These are phyloP conservation scores for Polydrusus pterygomalis DNA, from an alignment of 2,888 invertebrate genomes.

Conservation along the genomic window DNA sequence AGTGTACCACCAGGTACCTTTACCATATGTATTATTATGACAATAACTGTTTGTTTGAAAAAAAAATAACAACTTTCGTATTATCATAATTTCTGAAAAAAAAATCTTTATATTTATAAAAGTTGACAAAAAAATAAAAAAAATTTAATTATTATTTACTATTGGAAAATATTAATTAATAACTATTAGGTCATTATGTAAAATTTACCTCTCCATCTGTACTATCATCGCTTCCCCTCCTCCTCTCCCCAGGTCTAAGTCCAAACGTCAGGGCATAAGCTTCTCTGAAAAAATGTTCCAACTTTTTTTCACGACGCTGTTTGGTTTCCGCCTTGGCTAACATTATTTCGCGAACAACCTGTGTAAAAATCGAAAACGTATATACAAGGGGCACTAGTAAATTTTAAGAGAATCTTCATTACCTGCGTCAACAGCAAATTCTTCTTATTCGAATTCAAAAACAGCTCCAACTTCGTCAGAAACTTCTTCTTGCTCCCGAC, in stretches of 20 bases:
- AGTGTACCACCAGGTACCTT: too few relatives aligned
- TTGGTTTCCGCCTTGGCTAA: slow-evolving; percentile 94
- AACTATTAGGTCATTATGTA: too few relatives aligned
- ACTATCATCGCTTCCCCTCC: slow-evolving; percentile 82
- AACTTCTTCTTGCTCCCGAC: slow-evolving; percentile 88
- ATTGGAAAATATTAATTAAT: too few relatives aligned
- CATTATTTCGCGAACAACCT: slow-evolving; percentile 89
- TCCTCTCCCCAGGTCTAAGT: slow-evolving; percentile 88
- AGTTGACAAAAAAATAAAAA: too few relatives aligned
- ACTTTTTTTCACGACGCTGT: slow-evolving; percentile 91
- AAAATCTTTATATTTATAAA: too few relatives aligned
- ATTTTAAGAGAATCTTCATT: slow-evolving; percentile 51
- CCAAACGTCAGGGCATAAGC: slow-evolving; percentile 96
- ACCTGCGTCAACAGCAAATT: slow-evolving; percentile 84
- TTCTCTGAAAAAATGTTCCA: slow-evolving; percentile 97
- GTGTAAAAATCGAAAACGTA: slow-evolving; percentile 47
- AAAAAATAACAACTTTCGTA: too few relatives aligned
- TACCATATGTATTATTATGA: too few relatives aligned
- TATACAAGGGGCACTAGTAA: background rate
- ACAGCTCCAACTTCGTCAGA: slow-evolving; percentile 89
- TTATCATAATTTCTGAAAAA: too few relatives aligned
- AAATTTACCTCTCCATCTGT: slow-evolving; percentile 75
- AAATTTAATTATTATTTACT: too few relatives aligned
- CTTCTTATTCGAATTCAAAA: slow-evolving; percentile 88
- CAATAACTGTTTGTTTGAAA: too few relatives aligned